Percentiles rank a stretch among this genome's conserved stretches.
Evolutionary conservation across 2,113 vertebrate species (phyloP).

Genomic region (Pelvicachromis taeniatus): DNA sequence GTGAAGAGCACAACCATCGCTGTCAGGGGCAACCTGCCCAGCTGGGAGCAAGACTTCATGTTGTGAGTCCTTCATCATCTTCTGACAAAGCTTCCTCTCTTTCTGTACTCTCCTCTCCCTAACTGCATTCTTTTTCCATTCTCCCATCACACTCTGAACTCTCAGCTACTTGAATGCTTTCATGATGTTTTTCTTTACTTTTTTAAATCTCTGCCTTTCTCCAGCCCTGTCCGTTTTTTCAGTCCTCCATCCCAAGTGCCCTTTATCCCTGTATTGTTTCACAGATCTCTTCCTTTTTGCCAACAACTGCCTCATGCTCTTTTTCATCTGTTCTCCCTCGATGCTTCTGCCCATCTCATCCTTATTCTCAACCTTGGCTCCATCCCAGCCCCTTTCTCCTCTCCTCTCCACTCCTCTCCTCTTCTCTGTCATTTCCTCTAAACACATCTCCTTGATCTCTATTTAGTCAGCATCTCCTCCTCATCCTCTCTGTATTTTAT

Average conservation of each 20-base stretch:
- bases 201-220: background rate
- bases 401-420: background rate
- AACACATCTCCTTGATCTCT: conserved; percentile 38
- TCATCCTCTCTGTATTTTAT: background rate
- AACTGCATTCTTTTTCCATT: background rate
- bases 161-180: background rate
- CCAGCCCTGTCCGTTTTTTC: background rate
- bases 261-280: conserved; percentile 37
- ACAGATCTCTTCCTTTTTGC: conserved; percentile 9
- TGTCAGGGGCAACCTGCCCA: conserved; percentile 88
- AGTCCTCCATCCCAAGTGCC: conserved; percentile 18
- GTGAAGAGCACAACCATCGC: conserved; percentile 97
- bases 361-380: conserved; percentile 27
- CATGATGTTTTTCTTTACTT: background rate
- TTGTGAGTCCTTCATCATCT: conserved; percentile 83
- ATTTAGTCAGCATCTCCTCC: conserved; percentile 3
- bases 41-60: conserved; percentile 99
- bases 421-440: conserved; percentile 32
- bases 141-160: background rate
- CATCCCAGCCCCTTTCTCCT: conserved; percentile 5
- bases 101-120: background rate
- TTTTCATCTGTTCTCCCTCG: conserved; percentile 33
- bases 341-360: conserved; percentile 21
- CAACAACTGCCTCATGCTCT: conserved; percentile 12
- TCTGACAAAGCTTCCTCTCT: background rate